Evolutionary conservation across 2,113 vertebrate genomes (phyloP).

Genomic region (Dolichotis patagonum): DNA sequence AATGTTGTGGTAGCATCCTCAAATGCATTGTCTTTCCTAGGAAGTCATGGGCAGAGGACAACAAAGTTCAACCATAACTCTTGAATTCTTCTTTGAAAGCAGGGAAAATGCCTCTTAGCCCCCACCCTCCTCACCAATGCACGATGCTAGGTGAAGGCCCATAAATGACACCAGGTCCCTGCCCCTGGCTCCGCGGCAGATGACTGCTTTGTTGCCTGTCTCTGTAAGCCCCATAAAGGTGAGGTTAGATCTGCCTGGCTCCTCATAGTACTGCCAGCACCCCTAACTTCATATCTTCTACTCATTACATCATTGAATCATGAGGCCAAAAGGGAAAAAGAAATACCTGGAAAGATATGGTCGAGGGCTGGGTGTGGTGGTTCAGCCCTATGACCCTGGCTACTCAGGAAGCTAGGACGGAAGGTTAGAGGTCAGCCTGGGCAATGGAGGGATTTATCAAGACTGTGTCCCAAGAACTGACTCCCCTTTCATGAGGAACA

Average conservation of each 20-base stretch:
- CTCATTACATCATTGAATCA: not conserved
- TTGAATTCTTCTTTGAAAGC: not conserved
- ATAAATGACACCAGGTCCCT: not conserved
- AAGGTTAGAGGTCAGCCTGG: not conserved
- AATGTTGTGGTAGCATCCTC: not conserved
- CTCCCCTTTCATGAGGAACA: not conserved
- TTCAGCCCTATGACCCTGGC: not conserved
- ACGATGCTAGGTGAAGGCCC: accelerated
- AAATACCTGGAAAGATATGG: not conserved
- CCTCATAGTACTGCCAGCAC: not conserved
- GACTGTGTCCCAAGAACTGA: not conserved
- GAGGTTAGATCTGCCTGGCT: not conserved
- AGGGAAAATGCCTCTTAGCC: not conserved
- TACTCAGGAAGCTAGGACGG: not conserved
- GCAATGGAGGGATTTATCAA: not conserved
- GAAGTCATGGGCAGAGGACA: not conserved
- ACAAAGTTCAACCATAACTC: not conserved
- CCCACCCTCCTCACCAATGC: not conserved
- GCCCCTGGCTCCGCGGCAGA: not conserved
- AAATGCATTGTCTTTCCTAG: not conserved
- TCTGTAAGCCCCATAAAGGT: not conserved
- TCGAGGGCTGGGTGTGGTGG: not conserved
- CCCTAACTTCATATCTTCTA: not conserved
- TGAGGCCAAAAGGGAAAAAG: not conserved
- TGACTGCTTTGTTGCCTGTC: not conserved